Base-by-base conservation (phyloP, 2,888 invertebrate genomes). In the Diaprepes abbreviatus region DNA sequence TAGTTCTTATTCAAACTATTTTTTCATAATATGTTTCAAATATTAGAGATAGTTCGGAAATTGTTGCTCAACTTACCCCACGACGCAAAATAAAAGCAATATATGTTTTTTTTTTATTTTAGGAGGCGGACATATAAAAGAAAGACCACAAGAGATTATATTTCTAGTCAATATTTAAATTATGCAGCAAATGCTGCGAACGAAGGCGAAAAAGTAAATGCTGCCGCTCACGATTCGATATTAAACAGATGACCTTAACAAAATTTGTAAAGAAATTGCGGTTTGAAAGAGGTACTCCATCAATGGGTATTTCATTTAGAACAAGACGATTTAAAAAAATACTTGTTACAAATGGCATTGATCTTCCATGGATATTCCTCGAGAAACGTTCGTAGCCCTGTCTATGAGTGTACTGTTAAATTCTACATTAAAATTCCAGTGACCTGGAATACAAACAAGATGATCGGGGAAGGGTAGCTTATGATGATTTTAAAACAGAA, bases 391-490 rank as follows among this genome's bases (percentile, higher is more conserved):
- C 55, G 59, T 54, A 45, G 54, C 21, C 60, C 68, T 35, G 68
- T 43, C 52, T 54, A 55, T 9, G 43, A 14, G 17, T 14, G 43
- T 16, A 43, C n/a, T n/a, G n/a, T n/a, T n/a, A n/a, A n/a, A 43
- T 14, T 16, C 16, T 12, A 17, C 33, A 52, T 66, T 43, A 69
- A 33, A 33, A 40, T 72, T 57, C 66, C 66, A 36, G 9, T 10
- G n/a, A 14, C 62, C 9, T 70, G 45, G 69, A 66, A 43, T n/a
- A 28, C 54, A 35, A 70, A 70, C 45, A 60, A 66, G 28, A 62
- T 60, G 52, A 66, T 66, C 14, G 66, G 69, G 28, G 57, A 72
- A 72, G 62, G 70, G 12, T 66, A 67, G 67, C 63, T 71, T 50
- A 71, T 67, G 19, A 58, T 19, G 31, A n/a, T 72, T 72, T 57